Conservation (phyloP, 2,797 vertebrate species). For the Rhyacichthys aspro region DNA sequence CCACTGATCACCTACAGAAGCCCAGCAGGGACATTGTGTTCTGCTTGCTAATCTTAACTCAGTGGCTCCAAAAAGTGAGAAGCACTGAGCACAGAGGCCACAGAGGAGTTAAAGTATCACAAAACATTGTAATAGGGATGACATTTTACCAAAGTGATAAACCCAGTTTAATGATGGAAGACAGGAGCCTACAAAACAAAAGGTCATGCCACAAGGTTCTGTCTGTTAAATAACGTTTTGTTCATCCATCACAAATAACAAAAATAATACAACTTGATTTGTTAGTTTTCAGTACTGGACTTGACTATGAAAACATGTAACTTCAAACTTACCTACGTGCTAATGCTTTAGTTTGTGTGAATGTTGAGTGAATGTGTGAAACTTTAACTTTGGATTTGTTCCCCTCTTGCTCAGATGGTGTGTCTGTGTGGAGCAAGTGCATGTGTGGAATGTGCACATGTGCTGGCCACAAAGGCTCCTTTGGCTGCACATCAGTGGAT, state of each 20-base stretch:
- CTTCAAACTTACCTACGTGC: neutral
- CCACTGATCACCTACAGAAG: constrained; percentile 45
- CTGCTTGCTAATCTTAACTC: constrained; percentile 2
- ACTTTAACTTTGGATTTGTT: constrained; percentile 3
- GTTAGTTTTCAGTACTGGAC: no score
- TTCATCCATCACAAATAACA: no score
- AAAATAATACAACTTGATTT: no score
- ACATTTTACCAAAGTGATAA: constrained; percentile 44
- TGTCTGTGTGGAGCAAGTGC: neutral
- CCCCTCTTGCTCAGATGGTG: no score
- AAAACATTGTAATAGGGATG: constrained; percentile 53
- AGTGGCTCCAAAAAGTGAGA: constrained; percentile 39
- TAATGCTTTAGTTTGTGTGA: neutral
- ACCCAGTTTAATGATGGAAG: constrained; percentile 43
- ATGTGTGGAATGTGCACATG: constrained; percentile 24
- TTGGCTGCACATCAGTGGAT: constrained; percentile 56
- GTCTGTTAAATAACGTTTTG: no score
- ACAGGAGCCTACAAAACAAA: constrained; percentile 16
- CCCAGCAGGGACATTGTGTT: constrained; percentile 33
- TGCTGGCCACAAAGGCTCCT: constrained; percentile 30
- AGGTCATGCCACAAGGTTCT: constrained; percentile 39
- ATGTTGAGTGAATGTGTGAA: neutral
- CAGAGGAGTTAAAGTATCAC: constrained; percentile 33
- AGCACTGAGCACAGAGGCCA: constrained; percentile 20
- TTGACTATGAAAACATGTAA: no score